Conservation (phyloP, 2,888 invertebrate species). For the Liopterus haemorrhoidalis region DNA sequence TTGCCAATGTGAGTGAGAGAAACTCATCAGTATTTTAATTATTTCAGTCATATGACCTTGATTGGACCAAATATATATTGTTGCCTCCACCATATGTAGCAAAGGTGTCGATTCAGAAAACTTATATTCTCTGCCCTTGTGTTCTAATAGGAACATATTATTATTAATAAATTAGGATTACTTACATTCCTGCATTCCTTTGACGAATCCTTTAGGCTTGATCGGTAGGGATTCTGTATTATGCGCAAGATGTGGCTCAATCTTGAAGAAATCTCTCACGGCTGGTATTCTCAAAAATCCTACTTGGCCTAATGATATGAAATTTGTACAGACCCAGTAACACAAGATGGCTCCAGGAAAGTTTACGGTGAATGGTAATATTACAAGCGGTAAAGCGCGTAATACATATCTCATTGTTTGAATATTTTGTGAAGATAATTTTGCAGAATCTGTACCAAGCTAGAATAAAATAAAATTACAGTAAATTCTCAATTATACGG, state of each 20-base stretch:
- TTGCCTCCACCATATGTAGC: too few species aligned
- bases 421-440: slow-evolving; percentile 60
- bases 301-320: slow-evolving; percentile 77
- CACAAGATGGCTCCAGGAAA: slow-evolving; percentile 84
- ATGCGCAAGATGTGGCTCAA: slow-evolving; percentile 58
- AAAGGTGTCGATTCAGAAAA: too few species aligned
- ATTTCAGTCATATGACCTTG: too few species aligned
- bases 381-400: slow-evolving; percentile 67
- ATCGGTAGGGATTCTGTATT: slow-evolving; percentile 54
- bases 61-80: too few species aligned
- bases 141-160: too few species aligned
- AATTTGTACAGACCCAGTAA: slow-evolving; percentile 87
- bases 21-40: too few species aligned
- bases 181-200: slow-evolving; percentile 74
- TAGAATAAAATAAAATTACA: slow-evolving; percentile 36
- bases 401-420: slow-evolving; percentile 69
- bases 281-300: slow-evolving; percentile 66
- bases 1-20: too few species aligned
- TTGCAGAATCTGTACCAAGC: slow-evolving; percentile 71
- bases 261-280: slow-evolving; percentile 70
- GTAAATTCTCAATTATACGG: too few species aligned
- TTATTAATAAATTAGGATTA: too few species aligned
- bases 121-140: too few species aligned
- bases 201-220: slow-evolving; percentile 71
- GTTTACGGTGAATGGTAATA: slow-evolving; percentile 79